Percentiles rank a stretch among this genome's conserved stretches.
phyloP scores from a whole-genome alignment of 2,888 invertebrate species.

The Phytoseiulus persimilis region DNA sequence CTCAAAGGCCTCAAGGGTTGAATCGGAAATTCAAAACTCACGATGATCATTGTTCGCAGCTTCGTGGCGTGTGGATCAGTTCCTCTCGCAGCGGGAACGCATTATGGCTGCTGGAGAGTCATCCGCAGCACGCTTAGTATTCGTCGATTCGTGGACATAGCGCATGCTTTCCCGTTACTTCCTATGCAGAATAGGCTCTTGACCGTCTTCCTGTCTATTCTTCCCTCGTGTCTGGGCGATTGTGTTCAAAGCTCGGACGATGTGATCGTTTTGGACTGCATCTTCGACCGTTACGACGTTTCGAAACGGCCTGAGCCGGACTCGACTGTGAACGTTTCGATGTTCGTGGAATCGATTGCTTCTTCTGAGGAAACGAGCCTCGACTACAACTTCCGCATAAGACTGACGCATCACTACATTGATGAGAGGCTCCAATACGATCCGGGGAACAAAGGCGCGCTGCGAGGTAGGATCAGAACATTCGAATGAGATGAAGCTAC shows the following conservation, averaged over 20 bases:
- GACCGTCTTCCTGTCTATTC: not conserved
- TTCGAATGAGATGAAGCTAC: not conserved
- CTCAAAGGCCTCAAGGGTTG: no score
- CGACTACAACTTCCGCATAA: not conserved
- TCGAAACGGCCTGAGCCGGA: not conserved
- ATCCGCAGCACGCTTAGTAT: not conserved
- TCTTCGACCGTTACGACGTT: not conserved
- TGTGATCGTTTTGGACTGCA: constrained; percentile 8
- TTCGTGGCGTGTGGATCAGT: not conserved
- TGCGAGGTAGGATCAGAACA: not conserved
- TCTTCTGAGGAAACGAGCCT: constrained; percentile 29
- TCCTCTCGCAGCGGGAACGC: not conserved
- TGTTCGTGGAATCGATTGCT: not conserved
- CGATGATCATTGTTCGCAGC: not conserved
- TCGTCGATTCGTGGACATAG: not conserved
- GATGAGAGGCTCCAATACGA: constrained; percentile 13
- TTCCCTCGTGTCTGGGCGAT: not conserved
- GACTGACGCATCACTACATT: not conserved
- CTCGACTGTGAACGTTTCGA: constrained; percentile 5
- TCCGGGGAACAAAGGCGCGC: not conserved
- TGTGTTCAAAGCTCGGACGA: constrained; percentile 6
- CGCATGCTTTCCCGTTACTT: not conserved
- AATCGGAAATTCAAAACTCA: no score
- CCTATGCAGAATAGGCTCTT: not conserved
- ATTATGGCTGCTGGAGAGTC: not conserved